Evolutionary conservation across 1,140 invertebrate species (phyloP).

Genomic region (Pristionchus pacificus): DNA sequence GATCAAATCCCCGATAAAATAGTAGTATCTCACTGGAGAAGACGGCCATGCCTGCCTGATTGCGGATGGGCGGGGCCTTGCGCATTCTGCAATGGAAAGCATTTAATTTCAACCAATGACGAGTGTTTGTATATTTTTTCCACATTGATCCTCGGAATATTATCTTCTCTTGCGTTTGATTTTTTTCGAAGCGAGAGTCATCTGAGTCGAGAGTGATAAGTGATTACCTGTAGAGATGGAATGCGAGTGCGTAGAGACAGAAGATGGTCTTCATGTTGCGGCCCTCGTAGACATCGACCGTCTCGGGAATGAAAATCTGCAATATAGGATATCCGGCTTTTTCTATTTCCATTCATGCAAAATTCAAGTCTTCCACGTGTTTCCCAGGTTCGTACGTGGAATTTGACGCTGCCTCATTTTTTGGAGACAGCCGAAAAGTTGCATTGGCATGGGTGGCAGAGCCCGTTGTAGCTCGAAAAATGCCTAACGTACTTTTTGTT

Average conservation of each 20-base stretch:
- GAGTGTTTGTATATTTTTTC: neutral
- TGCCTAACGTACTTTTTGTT: no score
- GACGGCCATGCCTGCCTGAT: constrained; percentile 72
- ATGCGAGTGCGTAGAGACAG: constrained; percentile 76
- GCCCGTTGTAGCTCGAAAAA: no score
- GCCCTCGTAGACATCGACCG: constrained; percentile 78
- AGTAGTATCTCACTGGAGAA: constrained; percentile 46
- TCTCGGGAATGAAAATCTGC: constrained; percentile 79
- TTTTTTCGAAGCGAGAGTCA: no score
- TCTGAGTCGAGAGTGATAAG: no score
- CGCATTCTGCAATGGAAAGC: constrained; percentile 56
- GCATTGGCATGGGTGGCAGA: no score
- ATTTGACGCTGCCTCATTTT: neutral
- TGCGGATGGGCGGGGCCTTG: constrained; percentile 72
- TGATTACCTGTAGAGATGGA: constrained; percentile 65
- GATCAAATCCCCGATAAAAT: neutral
- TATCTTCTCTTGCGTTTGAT: no score
- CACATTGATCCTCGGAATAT: no score
- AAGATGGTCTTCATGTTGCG: constrained; percentile 79
- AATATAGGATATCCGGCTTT: no score
- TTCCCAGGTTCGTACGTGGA: neutral
- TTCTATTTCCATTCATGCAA: constrained; percentile 36
- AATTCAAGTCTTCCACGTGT: constrained; percentile 11
- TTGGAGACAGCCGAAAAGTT: no score
- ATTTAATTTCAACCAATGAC: neutral